Percentiles rank a stretch among this genome's conserved stretches.
Conservation (phyloP, 2,888 invertebrate species). For the Meandrusa payeni region DNA sequence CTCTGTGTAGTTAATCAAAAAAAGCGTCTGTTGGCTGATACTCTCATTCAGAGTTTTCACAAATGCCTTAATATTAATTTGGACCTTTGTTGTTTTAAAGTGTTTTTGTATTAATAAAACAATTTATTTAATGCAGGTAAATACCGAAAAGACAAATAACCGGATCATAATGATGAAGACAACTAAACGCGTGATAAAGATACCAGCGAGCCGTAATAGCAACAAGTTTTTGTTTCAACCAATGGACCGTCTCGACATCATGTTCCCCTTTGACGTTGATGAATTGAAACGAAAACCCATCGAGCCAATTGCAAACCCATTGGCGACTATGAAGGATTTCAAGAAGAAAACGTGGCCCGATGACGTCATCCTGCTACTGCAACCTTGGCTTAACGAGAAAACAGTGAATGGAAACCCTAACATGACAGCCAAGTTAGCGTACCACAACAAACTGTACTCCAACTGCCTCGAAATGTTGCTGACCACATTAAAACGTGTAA, state of each 20-base stretch:
- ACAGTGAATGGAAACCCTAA: constrained; percentile 51
- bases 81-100: no score
- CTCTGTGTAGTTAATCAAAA: no score
- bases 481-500: constrained; percentile 47
- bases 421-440: constrained; percentile 67
- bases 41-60: no score
- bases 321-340: constrained; percentile 54
- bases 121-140: constrained; percentile 35
- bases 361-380: constrained; percentile 54
- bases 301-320: constrained; percentile 52
- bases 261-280: constrained; percentile 64
- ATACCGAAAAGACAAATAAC: constrained; percentile 75
- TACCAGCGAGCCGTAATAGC: constrained; percentile 71
- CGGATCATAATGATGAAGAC: constrained; percentile 86
- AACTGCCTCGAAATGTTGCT: constrained; percentile 57
- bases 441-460: constrained; percentile 52
- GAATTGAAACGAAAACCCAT: constrained; percentile 51
- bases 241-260: constrained; percentile 61
- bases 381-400: constrained; percentile 59
- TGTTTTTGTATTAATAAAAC: no score
- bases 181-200: constrained; percentile 86
- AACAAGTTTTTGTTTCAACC: constrained; percentile 66
- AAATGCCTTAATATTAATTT: no score
- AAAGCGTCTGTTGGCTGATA: no score
- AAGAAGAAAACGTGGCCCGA: constrained; percentile 65